Base-by-base conservation (phyloP, 1,140 invertebrate genomes). In the Telenomus remus region DNA sequence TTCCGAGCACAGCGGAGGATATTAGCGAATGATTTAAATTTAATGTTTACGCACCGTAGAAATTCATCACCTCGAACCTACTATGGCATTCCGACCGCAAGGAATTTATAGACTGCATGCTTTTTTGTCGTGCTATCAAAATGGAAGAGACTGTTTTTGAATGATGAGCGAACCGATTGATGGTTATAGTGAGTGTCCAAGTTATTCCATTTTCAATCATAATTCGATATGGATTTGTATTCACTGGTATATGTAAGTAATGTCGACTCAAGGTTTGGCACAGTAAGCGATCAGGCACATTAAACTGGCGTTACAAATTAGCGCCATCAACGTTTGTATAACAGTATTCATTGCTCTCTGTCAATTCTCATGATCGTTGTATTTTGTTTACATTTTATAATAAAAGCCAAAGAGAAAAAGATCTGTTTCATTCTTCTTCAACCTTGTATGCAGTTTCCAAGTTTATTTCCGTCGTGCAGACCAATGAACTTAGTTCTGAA, bases 341-440 rank as follows among this genome's bases (percentile, higher is more conserved):
- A 59, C 71, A 78, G 71, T 75, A 78, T 75, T 78, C 49, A 71
- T 71, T 65, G 51, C 68, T 78, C 68, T 51, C 53, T 64, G 70
- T 70, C 70, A 55, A 37, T 73, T 73, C 59, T 73, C 65, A 75
- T 56, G 51, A 73, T 70, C 50, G 73, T 73, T 76, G 74, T 76
- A 71, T 43, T 60, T 63, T 27, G 19, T 27, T 39, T 81, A 76
- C 73, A 76, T 82, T 76, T 84, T 84, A 56, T 82, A 84, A 84
- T 84, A 85, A 84, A 84, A 84, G n/a, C 83, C 83, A 84, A 84
- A 85, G 83, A 85, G 34, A 78, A 82, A 83, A 78, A 59, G 37
- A 71, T 66, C 66, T 71, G 13, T 42, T 61, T 3, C 11, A 42
- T 9, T 49, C 56, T 57, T 19, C 7, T n/a, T 39, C 1, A 11